phyloP scores from a whole-genome alignment of 1,140 invertebrate genomes.

The Lordiphosa clarofinis region DNA sequence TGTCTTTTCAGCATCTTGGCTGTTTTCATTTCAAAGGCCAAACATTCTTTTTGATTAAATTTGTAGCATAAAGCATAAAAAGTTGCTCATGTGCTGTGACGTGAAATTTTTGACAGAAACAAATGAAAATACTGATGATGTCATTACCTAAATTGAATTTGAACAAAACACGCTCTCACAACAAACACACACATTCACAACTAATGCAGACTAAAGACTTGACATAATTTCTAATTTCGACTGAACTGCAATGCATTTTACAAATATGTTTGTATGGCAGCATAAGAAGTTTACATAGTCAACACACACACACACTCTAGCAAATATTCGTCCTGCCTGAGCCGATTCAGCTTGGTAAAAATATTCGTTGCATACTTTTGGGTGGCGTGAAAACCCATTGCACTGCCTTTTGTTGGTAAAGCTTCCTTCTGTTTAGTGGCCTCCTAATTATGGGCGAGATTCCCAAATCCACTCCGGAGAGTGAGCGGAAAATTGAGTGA shows the following conservation, averaged over 20 bases:
- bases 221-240: conserved; percentile 63
- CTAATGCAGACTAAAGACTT: conserved; percentile 39
- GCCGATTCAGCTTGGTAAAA: conserved; percentile 18
- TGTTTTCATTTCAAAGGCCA: no score
- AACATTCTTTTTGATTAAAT: no score
- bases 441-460: conserved; percentile 23
- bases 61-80: conserved; percentile 10
- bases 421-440: conserved; percentile 11
- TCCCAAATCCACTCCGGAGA: background rate
- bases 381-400: conserved; percentile 25
- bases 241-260: conserved; percentile 55
- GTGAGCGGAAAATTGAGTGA: conserved; percentile 22
- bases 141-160: conserved; percentile 66
- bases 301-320: conserved; percentile 17
- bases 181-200: conserved; percentile 1
- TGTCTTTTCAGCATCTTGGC: no score
- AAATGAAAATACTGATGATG: conserved; percentile 65
- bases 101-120: conserved; percentile 51
- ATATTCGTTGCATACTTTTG: background rate
- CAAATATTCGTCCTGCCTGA: background rate
- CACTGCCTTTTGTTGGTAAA: conserved; percentile 34
- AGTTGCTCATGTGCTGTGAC: conserved; percentile 16
- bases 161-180: conserved; percentile 18
- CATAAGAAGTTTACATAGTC: conserved; percentile 26
- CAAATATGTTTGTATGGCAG: conserved; percentile 39